A percentile compares a stretch with the other conserved stretches of the same genome.
phyloP scores from a whole-genome alignment of 2,888 invertebrate genomes.

The Nysson spinosus region DNA sequence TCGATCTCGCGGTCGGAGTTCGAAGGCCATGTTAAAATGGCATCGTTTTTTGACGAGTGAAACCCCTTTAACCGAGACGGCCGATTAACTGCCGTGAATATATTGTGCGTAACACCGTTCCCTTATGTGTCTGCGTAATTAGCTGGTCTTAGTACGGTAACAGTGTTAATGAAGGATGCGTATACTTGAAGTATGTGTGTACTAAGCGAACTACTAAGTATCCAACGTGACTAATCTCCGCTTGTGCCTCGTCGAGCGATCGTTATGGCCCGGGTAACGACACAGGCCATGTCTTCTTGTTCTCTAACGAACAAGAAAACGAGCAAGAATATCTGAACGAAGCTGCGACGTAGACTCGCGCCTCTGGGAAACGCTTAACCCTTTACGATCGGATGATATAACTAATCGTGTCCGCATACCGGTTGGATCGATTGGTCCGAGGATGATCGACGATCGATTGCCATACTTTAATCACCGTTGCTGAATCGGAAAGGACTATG shows the following conservation, averaged over 20 bases:
- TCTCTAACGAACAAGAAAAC: constrained; percentile 50
- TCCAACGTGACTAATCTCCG: constrained; percentile 70
- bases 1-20: constrained; percentile 39
- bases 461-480: constrained; percentile 57
- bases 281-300: constrained; percentile 44
- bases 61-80: constrained; percentile 12
- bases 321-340: constrained; percentile 21
- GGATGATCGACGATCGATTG: constrained; percentile 67
- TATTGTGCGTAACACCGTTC: constrained; percentile 44
- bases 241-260: constrained; percentile 68
- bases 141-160: constrained; percentile 62
- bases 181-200: constrained; percentile 30
- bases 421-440: constrained; percentile 46
- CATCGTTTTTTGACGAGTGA: constrained; percentile 7
- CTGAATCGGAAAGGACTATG: constrained; percentile 48
- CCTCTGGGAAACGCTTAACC: constrained; percentile 71
- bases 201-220: constrained; percentile 51
- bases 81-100: constrained; percentile 45
- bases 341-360: constrained; percentile 47
- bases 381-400: constrained; percentile 65
- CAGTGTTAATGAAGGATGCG: constrained; percentile 68
- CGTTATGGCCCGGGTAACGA: constrained; percentile 70
- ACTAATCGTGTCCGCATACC: constrained; percentile 73
- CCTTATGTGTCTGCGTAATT: constrained; percentile 63
- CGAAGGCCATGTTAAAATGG: constrained; percentile 24